These are phyloP conservation scores for Nemopilema nomurai DNA, from an alignment of 30 jellyfish, hydroid and myxozoan species.

Conservation along the genomic window DNA sequence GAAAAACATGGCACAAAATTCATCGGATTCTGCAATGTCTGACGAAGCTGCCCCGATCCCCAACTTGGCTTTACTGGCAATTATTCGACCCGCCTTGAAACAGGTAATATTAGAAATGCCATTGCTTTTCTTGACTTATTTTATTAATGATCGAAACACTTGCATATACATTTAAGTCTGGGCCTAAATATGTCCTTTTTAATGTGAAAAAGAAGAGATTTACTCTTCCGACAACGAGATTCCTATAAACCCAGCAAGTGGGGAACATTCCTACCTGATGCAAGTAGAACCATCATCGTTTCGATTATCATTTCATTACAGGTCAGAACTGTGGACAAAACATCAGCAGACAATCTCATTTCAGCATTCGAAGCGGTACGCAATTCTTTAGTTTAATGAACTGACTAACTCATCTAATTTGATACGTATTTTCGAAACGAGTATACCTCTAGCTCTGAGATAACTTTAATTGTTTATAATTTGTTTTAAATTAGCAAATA, in stretches of 20 bases:
- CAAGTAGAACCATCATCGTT: not conserved
- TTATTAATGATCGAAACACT: not conserved
- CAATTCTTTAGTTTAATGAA: too few relatives aligned
- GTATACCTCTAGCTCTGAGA: too few relatives aligned
- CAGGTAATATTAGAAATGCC: conserved; percentile 67
- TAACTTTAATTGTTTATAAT: too few relatives aligned
- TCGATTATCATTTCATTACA: not conserved
- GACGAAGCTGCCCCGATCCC: conserved; percentile 92
- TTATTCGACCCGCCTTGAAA: conserved; percentile 88
- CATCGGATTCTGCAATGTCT: conserved; percentile 63
- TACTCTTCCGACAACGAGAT: too few relatives aligned
- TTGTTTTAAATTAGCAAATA: too few relatives aligned
- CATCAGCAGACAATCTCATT: conserved; percentile 63
- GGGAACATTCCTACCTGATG: not conserved
- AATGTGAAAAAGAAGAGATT: too few relatives aligned
- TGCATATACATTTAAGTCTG: not conserved
- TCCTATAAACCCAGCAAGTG: not conserved
- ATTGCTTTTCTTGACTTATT: not conserved
- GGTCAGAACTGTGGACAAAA: conserved; percentile 64
- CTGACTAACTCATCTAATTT: too few relatives aligned
- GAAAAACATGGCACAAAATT: conserved; percentile 87
- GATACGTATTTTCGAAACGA: too few relatives aligned
- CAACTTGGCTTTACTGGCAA: conserved; percentile 93
- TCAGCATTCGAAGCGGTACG: conserved; percentile 81
- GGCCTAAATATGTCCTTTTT: not conserved